Conservation (phyloP, 2,113 vertebrate genomes). For the Psophia crepitans region DNA sequence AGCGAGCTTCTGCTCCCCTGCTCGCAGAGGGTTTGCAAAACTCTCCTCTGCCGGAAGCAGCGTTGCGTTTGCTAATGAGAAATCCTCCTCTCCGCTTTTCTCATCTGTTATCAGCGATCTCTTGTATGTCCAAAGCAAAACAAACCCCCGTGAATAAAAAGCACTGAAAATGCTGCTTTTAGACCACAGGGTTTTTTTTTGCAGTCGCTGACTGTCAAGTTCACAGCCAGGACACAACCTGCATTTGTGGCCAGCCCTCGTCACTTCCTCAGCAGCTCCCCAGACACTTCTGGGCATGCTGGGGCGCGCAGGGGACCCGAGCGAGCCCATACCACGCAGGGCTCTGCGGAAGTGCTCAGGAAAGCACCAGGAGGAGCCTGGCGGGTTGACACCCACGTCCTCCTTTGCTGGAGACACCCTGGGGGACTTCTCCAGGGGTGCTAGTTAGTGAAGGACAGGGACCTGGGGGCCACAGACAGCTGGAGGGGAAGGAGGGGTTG, state of each 20-base stretch:
- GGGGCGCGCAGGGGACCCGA: rapidly evolving
- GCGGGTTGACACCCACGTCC: rapidly evolving
- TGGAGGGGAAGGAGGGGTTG: not conserved
- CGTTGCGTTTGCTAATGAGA: not conserved
- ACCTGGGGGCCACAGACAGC: rapidly evolving
- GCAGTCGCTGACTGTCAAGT: not conserved
- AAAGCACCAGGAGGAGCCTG: not conserved
- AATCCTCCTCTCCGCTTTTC: not conserved
- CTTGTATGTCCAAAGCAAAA: not conserved
- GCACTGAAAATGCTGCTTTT: not conserved
- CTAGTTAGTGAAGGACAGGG: not conserved
- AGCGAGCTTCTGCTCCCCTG: not conserved
- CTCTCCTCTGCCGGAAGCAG: not conserved
- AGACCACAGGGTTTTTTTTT: not conserved
- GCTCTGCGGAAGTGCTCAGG: not conserved
- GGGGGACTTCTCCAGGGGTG: rapidly evolving
- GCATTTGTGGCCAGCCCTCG: not conserved
- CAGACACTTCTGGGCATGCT: not conserved
- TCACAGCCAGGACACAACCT: not conserved
- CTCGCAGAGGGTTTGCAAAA: not conserved
- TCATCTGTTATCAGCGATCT: not conserved
- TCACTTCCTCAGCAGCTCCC: conserved; percentile 9
- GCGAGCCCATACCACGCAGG: rapidly evolving
- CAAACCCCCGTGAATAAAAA: conserved; percentile 12
- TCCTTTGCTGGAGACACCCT: not conserved